These are phyloP conservation scores for Drosophila pectinifera DNA, from an alignment of 1,140 invertebrate species.

Conservation along the genomic window DNA sequence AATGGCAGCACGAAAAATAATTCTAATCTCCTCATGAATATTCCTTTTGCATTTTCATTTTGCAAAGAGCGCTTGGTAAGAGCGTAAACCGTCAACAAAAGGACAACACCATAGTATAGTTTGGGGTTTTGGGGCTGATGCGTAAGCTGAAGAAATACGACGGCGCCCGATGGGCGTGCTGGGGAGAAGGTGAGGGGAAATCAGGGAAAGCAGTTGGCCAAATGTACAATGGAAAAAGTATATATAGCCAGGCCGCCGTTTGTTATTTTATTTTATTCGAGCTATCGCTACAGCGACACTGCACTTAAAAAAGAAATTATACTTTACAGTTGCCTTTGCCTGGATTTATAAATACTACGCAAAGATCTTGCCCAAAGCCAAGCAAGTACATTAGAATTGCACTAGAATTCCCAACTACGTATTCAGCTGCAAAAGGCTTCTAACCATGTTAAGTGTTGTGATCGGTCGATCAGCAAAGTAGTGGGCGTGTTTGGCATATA, in stretches of 20 bases:
- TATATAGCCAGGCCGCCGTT: constrained; percentile 49
- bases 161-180: constrained; percentile 52
- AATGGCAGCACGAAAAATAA: constrained; percentile 84
- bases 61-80: constrained; percentile 62
- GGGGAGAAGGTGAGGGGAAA: constrained; percentile 5
- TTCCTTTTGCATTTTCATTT: constrained; percentile 84
- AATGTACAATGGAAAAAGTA: constrained; percentile 71
- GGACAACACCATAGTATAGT: constrained; percentile 13
- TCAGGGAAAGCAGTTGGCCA: constrained; percentile 55
- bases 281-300: constrained; percentile 18
- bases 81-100: constrained; percentile 70
- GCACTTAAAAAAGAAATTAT: neutral
- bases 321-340: neutral
- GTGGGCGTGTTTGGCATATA: too few relatives aligned
- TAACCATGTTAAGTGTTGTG: neutral
- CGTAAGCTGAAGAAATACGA: constrained; percentile 73
- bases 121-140: constrained; percentile 26
- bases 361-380: too few relatives aligned
- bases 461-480: neutral
- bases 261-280: constrained; percentile 76
- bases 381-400: too few relatives aligned
- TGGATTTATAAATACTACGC: neutral
- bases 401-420: neutral
- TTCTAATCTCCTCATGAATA: constrained; percentile 85
- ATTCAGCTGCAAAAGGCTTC: neutral